A percentile compares a stretch with the other conserved stretches of the same genome.
Conservation (phyloP, 2,797 vertebrate genomes). For the Phoxinus dragarum region DNA sequence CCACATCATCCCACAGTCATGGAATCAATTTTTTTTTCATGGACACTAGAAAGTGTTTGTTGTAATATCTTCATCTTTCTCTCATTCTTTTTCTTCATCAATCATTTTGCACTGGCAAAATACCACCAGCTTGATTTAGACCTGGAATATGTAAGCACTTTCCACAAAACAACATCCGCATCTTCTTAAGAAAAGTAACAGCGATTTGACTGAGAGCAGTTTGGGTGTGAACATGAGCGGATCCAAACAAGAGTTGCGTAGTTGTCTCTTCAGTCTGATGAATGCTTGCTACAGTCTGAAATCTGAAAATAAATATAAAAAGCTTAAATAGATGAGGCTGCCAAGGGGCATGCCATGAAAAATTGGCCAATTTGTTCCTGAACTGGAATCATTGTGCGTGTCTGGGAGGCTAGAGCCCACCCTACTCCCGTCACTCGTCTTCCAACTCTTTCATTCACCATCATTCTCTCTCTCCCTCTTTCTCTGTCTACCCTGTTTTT, state of each 20-base stretch:
- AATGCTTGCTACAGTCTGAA: conserved; percentile 49
- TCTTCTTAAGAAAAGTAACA: conserved; percentile 2
- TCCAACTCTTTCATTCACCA: conserved; percentile 35
- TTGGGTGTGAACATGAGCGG: conserved; percentile 55
- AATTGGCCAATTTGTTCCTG: conserved; percentile 54
- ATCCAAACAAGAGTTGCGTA: conserved; percentile 22
- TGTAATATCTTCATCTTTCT: background rate
- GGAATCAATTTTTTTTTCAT: background rate
- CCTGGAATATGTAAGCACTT: background rate
- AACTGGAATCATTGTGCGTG: conserved; percentile 44
- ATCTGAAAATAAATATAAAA: conserved; percentile 59
- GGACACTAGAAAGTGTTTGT: conserved; percentile 2
- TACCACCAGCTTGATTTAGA: conserved; percentile 2
- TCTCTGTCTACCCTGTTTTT: conserved; percentile 30
- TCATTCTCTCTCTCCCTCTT: conserved; percentile 2
- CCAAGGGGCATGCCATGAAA: conserved; percentile 52
- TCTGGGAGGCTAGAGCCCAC: conserved; percentile 30
- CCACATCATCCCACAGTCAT: background rate
- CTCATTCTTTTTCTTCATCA: background rate
- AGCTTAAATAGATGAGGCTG: conserved; percentile 39
- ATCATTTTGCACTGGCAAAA: background rate
- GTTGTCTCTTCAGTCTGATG: conserved; percentile 49
- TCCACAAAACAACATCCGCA: conserved; percentile 25
- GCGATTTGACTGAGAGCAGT: background rate
- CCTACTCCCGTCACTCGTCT: conserved; percentile 21